Conservation (phyloP, 1,140 invertebrate genomes). For the Leptinotarsa undecemlineata region DNA sequence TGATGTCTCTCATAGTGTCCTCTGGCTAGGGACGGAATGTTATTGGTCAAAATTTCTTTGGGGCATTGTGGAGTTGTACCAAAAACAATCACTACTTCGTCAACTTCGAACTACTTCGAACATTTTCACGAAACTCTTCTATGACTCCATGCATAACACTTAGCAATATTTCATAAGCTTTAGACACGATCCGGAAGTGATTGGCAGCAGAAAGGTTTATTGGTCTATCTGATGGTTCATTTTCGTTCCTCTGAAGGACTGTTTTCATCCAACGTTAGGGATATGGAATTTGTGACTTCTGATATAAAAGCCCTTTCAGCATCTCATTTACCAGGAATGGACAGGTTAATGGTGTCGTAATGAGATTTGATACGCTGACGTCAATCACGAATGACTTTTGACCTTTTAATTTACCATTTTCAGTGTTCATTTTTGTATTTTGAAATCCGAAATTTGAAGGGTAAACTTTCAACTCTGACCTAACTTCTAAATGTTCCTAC, state of each 20-base stretch:
- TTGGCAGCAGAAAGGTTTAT: slow-evolving; percentile 37
- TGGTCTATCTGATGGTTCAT: slow-evolving; percentile 9
- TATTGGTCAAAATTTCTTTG: slow-evolving; percentile 37
- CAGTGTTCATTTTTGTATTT: neutral
- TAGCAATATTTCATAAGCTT: slow-evolving; percentile 36
- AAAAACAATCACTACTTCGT: slow-evolving; percentile 38
- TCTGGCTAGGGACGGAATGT: slow-evolving; percentile 24
- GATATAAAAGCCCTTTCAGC: slow-evolving; percentile 40
- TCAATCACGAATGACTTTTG: neutral
- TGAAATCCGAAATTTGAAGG: too few relatives aligned
- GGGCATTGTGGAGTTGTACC: slow-evolving; percentile 38
- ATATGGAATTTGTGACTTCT: slow-evolving; percentile 44
- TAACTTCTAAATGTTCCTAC: too few relatives aligned
- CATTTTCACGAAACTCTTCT: slow-evolving; percentile 35
- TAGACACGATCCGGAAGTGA: slow-evolving; percentile 38
- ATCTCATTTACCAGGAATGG: slow-evolving; percentile 42
- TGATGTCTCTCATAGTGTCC: slow-evolving; percentile 42
- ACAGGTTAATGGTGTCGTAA: slow-evolving; percentile 38
- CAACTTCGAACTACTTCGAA: too few relatives aligned
- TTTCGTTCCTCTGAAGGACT: slow-evolving; percentile 26
- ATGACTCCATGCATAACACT: slow-evolving; percentile 34
- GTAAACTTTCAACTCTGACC: too few relatives aligned
- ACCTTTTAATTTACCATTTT: neutral
- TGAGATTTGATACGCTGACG: slow-evolving; percentile 12
- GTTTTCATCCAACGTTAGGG: slow-evolving; percentile 39